These are phyloP conservation scores for Drosophila malerkotliana DNA, from an alignment of 1,140 invertebrate genomes.

Conservation along the genomic window DNA sequence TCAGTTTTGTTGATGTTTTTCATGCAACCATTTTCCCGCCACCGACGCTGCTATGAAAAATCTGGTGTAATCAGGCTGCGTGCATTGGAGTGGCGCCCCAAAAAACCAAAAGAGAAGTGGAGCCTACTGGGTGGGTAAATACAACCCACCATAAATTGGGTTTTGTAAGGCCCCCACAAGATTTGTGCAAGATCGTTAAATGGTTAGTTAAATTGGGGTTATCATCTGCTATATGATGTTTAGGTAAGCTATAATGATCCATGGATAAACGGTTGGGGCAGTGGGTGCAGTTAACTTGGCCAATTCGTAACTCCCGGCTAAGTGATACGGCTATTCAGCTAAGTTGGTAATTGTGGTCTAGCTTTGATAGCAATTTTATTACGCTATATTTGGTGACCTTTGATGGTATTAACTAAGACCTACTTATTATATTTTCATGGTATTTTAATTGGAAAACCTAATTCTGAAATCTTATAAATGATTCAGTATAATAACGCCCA, in stretches of 20 bases:
- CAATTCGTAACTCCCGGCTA: slow-evolving; percentile 10
- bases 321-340: slow-evolving; percentile 17
- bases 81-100: slow-evolving; percentile 47
- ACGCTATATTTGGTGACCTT: slow-evolving; percentile 14
- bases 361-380: slow-evolving; percentile 22
- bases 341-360: slow-evolving; percentile 30
- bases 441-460: background rate
- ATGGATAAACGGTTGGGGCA: background rate
- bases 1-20: slow-evolving; percentile 19
- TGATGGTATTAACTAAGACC: background rate
- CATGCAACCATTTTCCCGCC: slow-evolving; percentile 30
- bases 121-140: slow-evolving; percentile 33
- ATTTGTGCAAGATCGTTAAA: slow-evolving; percentile 49
- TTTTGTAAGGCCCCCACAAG: slow-evolving; percentile 20
- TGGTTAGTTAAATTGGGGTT: slow-evolving; percentile 49
- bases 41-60: slow-evolving; percentile 1
- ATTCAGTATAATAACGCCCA: no score
- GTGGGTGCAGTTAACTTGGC: background rate
- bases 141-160: slow-evolving; percentile 21
- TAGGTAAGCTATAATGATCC: slow-evolving; percentile 19
- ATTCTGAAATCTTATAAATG: no score
- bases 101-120: slow-evolving; percentile 17
- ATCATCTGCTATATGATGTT: slow-evolving; percentile 41
- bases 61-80: slow-evolving; percentile 49
- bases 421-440: background rate